Base-by-base conservation (phyloP, 2,113 vertebrate species). In the Anhinga anhinga region DNA sequence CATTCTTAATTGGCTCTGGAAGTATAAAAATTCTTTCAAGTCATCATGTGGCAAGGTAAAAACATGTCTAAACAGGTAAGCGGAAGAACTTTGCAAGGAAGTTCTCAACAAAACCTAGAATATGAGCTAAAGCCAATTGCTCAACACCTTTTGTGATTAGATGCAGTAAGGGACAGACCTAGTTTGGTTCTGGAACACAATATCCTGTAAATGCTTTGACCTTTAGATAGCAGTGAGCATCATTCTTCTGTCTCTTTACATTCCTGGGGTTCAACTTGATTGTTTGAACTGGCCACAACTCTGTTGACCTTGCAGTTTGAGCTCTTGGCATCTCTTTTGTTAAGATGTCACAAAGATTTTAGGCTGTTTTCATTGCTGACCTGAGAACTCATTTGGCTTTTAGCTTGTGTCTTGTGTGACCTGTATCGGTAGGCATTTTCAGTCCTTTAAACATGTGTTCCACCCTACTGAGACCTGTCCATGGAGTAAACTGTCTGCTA, bases 341-440 rank as follows among this genome's bases (percentile, higher is more conserved):
- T 95, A 93, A 97, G 95, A 97, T 98, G 98, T 98, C 98, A 97
- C 95, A 97, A 98, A 97, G 96, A 93, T 97, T 98, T 98, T 95
- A 93, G 77, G 90, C 96, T 98, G 96, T 98, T 98, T 98, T 97
- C 67, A 95, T 96, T 98, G 93, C 92, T 88, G 86, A 98, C 87
- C 96, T 97, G 98, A 97, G 84, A 94, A 95, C 89, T 96, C 79
- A 82, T 94, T 97, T 97, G 91, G 80, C 93, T 97, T 97, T 97
- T 95, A 95, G 96, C 96, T 89, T 93, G 80, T 91, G 92, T 96
- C 97, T 96, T 90, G 44, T 26, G 21, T 84, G 94, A 88, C 85
- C 86, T 95, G 86, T 93, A 52, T 30, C 0, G 0, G 26, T 85
- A 67, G 90, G 88, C 77, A 63, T 88, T 87, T 91, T 74, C 80